phyloP scores from a whole-genome alignment of 2,888 invertebrate species.

The Drosophila tripunctata region DNA sequence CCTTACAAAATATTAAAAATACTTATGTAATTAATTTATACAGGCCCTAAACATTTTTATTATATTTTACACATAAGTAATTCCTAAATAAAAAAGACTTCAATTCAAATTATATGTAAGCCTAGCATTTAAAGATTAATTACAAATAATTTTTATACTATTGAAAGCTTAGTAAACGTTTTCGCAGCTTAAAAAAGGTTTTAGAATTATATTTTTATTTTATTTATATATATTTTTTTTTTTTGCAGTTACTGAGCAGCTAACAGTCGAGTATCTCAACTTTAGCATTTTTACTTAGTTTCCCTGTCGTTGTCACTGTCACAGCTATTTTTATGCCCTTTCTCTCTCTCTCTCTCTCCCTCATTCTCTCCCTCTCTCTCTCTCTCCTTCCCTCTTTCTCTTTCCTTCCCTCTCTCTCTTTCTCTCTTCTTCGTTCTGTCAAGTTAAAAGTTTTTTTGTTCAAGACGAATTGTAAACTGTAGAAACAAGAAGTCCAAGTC shows the following conservation, averaged over 20 bases:
- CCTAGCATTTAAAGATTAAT: too few relatives aligned
- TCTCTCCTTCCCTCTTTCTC: constrained; percentile 1
- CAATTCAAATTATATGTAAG: too few relatives aligned
- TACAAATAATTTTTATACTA: too few relatives aligned
- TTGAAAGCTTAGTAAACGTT: too few relatives aligned
- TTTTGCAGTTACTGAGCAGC: neutral
- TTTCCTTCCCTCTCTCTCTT: constrained; percentile 7
- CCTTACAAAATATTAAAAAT: too few relatives aligned
- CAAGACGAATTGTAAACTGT: constrained; percentile 16
- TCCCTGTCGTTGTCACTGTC: constrained; percentile 38
- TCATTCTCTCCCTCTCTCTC: constrained; percentile 3
- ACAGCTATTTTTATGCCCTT: constrained; percentile 3
- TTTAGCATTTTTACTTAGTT: neutral
- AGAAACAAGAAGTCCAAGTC: constrained; percentile 52
- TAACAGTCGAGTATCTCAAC: neutral
- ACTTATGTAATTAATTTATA: too few relatives aligned
- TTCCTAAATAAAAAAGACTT: too few relatives aligned
- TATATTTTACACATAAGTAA: too few relatives aligned
- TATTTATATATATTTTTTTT: neutral
- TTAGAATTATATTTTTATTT: too few relatives aligned
- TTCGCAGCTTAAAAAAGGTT: too few relatives aligned
- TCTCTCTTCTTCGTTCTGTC: neutral
- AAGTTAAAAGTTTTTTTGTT: constrained; percentile 27
- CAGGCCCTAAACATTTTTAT: too few relatives aligned
- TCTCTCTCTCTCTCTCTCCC: neutral